Conservation (phyloP, 2,888 invertebrate species). For the Nephrotoma appendiculata region DNA sequence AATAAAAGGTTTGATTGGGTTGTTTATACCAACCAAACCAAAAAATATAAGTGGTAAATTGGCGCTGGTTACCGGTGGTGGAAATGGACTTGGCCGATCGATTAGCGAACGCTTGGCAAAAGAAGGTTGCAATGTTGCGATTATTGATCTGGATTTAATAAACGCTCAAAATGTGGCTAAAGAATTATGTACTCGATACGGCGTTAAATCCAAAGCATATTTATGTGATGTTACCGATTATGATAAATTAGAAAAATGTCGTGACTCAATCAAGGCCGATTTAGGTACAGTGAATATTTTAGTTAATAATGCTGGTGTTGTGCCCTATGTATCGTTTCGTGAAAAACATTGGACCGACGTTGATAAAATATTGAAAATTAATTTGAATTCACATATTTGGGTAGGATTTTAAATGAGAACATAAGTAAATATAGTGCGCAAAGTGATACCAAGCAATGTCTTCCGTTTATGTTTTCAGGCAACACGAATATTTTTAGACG, state of each 20-base stretch:
- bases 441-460: too few relatives aligned
- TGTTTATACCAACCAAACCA: neutral
- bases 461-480: slow-evolving; percentile 20
- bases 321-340: slow-evolving; percentile 29
- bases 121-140: slow-evolving; percentile 30
- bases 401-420: slow-evolving; percentile 19
- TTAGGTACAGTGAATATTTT: slow-evolving; percentile 33
- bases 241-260: slow-evolving; percentile 25
- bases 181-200: slow-evolving; percentile 24
- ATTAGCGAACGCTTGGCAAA: slow-evolving; percentile 29
- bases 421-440: too few relatives aligned
- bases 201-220: slow-evolving; percentile 26
- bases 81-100: slow-evolving; percentile 34
- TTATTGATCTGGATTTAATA: slow-evolving; percentile 28
- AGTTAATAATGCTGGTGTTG: slow-evolving; percentile 34
- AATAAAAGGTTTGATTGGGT: neutral
- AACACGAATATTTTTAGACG: slow-evolving; percentile 31
- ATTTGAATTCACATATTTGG: slow-evolving; percentile 33
- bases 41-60: slow-evolving; percentile 29
- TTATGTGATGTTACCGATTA: slow-evolving; percentile 30
- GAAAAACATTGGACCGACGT: slow-evolving; percentile 23
- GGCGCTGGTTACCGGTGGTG: slow-evolving; percentile 34
- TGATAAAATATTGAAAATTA: slow-evolving; percentile 19
- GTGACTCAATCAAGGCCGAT: slow-evolving; percentile 26
- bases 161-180: slow-evolving; percentile 27